A percentile compares a stretch with the other conserved stretches of the same genome.
Evolutionary conservation across 1,140 invertebrate genomes (phyloP).

Genomic region (Sminthurinus signatus): DNA sequence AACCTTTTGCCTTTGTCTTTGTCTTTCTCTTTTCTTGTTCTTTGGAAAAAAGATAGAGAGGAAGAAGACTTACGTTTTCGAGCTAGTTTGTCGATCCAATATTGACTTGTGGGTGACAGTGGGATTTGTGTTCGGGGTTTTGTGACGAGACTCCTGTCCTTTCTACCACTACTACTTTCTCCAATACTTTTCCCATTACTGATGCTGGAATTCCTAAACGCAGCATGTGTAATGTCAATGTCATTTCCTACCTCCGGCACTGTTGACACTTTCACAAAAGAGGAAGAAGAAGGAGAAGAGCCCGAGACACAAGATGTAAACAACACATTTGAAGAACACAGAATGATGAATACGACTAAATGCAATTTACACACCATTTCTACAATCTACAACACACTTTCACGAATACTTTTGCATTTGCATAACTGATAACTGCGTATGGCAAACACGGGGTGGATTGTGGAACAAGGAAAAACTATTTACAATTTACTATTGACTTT

Average conservation of each 20-base stretch:
- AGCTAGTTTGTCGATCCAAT: slow-evolving; percentile 23
- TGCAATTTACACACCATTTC: slow-evolving; percentile 13
- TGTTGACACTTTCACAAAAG: slow-evolving; percentile 8
- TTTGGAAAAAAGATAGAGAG: too few relatives aligned
- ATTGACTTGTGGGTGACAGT: slow-evolving; percentile 23
- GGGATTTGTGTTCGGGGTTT: background rate
- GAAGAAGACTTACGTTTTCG: slow-evolving; percentile 22
- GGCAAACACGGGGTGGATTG: too few relatives aligned
- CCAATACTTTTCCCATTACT: background rate
- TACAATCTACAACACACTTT: background rate
- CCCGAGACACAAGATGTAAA: background rate
- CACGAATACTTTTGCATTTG: background rate
- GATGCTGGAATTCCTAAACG: background rate
- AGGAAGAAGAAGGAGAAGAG: too few relatives aligned
- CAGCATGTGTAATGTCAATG: background rate
- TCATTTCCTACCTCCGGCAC: background rate
- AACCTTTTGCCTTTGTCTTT: background rate
- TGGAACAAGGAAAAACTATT: background rate
- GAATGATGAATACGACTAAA: slow-evolving; percentile 7
- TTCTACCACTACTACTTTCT: background rate
- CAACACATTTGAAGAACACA: slow-evolving; percentile 6
- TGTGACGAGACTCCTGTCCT: background rate
- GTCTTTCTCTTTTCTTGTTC: too few relatives aligned
- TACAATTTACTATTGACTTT: background rate
- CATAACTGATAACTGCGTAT: too few relatives aligned